phyloP scores from a whole-genome alignment of 1,140 invertebrate genomes.

The Ditylenchus dipsaci region DNA sequence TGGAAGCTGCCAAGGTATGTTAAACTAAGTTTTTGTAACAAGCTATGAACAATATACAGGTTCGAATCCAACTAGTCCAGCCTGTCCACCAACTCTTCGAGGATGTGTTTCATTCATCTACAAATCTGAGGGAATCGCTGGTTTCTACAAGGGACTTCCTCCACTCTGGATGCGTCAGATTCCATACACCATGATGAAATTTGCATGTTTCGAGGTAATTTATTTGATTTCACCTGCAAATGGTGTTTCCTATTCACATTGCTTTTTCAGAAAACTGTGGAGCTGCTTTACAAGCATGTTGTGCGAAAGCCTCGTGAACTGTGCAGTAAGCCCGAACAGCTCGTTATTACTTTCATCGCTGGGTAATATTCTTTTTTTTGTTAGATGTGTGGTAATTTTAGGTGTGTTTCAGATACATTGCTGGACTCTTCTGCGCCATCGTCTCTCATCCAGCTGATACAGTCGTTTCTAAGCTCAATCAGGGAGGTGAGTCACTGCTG shows the following conservation, averaged over 20 bases:
- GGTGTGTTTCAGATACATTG: constrained; percentile 97
- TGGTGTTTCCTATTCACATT: not conserved
- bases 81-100: constrained; percentile 81
- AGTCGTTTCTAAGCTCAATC: constrained; percentile 95
- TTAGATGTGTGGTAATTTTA: constrained; percentile 66
- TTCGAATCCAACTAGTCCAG: constrained; percentile 89
- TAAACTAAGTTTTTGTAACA: no score
- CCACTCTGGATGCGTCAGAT: constrained; percentile 95
- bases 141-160: constrained; percentile 68
- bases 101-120: constrained; percentile 79
- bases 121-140: constrained; percentile 63
- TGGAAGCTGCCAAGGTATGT: constrained; percentile 82
- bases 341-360: not conserved
- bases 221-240: not conserved
- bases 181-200: constrained; percentile 99
- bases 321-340: constrained; percentile 78
- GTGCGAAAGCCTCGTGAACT: constrained; percentile 88
- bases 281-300: constrained; percentile 80
- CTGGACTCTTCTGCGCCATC: constrained; percentile 98
- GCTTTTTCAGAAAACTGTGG: constrained; percentile 72
- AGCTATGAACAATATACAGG: constrained; percentile 49
- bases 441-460: constrained; percentile 99
- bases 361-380: not conserved
- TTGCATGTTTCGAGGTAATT: constrained; percentile 85
- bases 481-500: constrained; percentile 78